These are phyloP conservation scores for Magallana gigas DNA, from an alignment of 1,140 invertebrate genomes.

Conservation along the genomic window DNA sequence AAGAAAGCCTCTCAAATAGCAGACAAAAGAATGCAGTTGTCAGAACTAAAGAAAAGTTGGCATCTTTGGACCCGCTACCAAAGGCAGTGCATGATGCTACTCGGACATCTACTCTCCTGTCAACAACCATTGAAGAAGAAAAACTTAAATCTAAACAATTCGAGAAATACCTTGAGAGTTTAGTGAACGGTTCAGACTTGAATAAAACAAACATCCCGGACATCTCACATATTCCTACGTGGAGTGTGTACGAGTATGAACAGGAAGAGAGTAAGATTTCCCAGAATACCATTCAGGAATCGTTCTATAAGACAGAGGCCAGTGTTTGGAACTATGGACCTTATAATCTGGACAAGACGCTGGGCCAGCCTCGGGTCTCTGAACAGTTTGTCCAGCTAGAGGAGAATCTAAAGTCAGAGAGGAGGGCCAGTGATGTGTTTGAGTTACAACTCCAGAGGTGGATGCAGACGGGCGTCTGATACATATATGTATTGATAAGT, in stretches of 20 bases:
- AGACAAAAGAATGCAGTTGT: background rate
- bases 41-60: conserved; percentile 14
- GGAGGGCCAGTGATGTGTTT: conserved; percentile 56
- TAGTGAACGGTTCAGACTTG: conserved; percentile 20
- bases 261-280: background rate
- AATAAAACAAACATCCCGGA: background rate
- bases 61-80: conserved; percentile 5
- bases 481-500: background rate
- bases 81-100: conserved; percentile 10
- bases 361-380: conserved; percentile 29
- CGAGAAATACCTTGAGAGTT: conserved; percentile 56
- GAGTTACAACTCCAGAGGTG: conserved; percentile 54
- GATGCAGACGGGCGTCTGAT: conserved; percentile 27
- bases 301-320: background rate
- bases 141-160: conserved; percentile 50
- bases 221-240: background rate
- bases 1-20: conserved; percentile 1
- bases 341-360: background rate
- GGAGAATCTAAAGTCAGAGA: conserved; percentile 50
- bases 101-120: conserved; percentile 43
- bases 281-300: background rate
- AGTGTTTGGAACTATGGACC: background rate
- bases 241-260: conserved; percentile 5
- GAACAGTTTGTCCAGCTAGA: conserved; percentile 49
- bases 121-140: conserved; percentile 52